Base-by-base conservation (phyloP, 2,888 invertebrate genomes). In the Sussaba pulchella region DNA sequence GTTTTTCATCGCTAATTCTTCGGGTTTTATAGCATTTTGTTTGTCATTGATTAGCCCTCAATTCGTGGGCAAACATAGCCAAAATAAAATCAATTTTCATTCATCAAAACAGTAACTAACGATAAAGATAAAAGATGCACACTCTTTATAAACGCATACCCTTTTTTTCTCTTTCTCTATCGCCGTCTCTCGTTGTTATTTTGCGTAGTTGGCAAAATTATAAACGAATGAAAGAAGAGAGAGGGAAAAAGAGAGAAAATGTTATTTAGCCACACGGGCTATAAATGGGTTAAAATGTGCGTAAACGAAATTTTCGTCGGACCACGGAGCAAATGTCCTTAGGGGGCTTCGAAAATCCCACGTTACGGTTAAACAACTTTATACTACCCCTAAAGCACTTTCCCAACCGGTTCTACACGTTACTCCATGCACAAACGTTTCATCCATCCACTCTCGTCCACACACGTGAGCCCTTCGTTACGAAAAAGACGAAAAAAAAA, bases 361-460 rank as follows among this genome's bases (percentile, higher is more conserved):
- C 17, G 31, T 57, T 36, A 57, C 31, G 31, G 36, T 14, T 57
- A 4, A 41, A 59, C 61, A 59, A 75, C 59, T 70, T 70, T 36
- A 24, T 26, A 47, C 63, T 39, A 47, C 26, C 47, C 47, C 12
- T 6, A 31, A 64, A 71, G 57, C 47, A 54, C 12, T 36, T 52
- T n/a, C n/a, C n/a, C 52, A 45, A 14, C 24, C 43, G 41, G n/a
- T 14, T 17, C 31, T 17, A 6, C 21, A 21, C 50, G 50, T 21
- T 36, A 31, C 31, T 57, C 57, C 14, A 26, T 1, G 9, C 31
- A 14, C 26, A 9, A n/a, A n/a, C 43, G 43, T n/a, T 45, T 8
- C 24, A n/a, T 24, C n/a, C 63, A 9, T 14, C 4, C 2, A 59
- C 19, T 9, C 36, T 5, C 31, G 9, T 14, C 43, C 2, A 41